phyloP scores from a whole-genome alignment of 2,113 vertebrate species.

The Poeciliopsis occidentalis region DNA sequence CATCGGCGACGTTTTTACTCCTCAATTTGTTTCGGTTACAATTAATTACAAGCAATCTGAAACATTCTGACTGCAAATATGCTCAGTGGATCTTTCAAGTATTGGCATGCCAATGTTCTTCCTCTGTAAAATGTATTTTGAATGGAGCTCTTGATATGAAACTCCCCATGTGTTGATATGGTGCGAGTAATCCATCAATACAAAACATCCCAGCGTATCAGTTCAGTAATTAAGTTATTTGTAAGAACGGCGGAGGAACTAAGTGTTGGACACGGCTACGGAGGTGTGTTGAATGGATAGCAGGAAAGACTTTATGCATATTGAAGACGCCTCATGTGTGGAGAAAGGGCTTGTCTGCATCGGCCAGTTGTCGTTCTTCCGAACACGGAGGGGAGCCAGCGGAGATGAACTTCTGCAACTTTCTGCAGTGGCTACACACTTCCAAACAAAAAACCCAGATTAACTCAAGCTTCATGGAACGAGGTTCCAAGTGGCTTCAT shows the following conservation, averaged over 20 bases:
- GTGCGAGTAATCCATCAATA: neutral
- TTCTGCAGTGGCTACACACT: too few species aligned
- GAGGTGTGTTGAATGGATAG: neutral
- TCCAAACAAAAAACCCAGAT: too few species aligned
- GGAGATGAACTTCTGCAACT: too few species aligned
- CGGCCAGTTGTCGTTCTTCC: neutral
- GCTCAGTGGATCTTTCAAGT: neutral
- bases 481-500: too few species aligned
- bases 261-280: neutral
- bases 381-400: neutral
- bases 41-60: slow-evolving; percentile 5
- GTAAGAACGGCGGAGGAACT: neutral
- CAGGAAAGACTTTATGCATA: neutral
- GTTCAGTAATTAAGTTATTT: neutral
- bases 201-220: neutral
- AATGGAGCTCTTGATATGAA: neutral
- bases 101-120: neutral
- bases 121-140: neutral
- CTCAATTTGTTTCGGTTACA: neutral
- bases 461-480: too few species aligned
- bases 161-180: neutral
- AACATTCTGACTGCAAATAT: neutral
- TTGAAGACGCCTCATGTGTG: neutral
- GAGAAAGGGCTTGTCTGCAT: neutral
- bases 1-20: slow-evolving; percentile 14